Conservation (phyloP, 2,797 vertebrate genomes). For the Pangasius krempfi region DNA sequence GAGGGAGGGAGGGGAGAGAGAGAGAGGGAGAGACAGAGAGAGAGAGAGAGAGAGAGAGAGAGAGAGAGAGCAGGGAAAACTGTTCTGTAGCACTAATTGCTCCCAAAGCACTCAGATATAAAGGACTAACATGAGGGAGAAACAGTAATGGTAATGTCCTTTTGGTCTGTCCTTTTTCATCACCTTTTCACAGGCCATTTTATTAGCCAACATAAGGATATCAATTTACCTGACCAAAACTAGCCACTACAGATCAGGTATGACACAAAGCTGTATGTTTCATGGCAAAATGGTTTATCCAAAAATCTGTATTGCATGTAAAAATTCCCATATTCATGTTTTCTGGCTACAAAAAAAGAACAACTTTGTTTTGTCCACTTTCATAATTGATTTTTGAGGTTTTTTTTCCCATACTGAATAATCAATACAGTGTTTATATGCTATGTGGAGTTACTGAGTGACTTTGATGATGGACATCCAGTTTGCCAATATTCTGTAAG, state of each 20-base stretch:
- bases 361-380: background rate
- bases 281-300: background rate
- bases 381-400: background rate
- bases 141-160: background rate
- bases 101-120: conserved; percentile 45
- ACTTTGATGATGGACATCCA: background rate
- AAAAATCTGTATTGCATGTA: conserved; percentile 11
- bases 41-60: conserved; percentile 14
- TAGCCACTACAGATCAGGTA: background rate
- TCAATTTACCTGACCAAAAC: background rate
- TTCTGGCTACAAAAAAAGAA: background rate
- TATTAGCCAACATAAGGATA: background rate
- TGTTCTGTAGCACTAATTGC: conserved; percentile 53
- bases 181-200: background rate
- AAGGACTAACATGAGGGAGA: background rate
- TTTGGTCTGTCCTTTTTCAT: background rate
- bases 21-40: conserved; percentile 23
- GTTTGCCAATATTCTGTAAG: background rate
- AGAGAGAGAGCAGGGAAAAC: conserved; percentile 21
- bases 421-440: background rate
- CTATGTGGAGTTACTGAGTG: background rate
- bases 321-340: background rate
- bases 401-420: background rate
- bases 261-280: background rate
- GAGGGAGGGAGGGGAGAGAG: background rate